A percentile compares a stretch with the other conserved stretches of the same genome.
Conservation (phyloP, 2,888 invertebrate species). For the Formica aserva region DNA sequence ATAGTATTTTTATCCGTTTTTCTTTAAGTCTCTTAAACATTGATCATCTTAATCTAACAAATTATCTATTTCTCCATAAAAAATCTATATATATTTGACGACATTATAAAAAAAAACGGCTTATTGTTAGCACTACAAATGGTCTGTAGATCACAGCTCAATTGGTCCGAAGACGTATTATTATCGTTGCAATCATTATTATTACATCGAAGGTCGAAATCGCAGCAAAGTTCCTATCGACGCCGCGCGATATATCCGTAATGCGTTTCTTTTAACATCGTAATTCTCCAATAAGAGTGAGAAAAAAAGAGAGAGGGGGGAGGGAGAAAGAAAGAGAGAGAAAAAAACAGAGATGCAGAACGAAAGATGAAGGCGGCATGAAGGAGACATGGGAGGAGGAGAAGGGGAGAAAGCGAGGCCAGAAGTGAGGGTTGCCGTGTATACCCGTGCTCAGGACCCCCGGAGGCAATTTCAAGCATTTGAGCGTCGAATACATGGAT, state of each 20-base stretch:
- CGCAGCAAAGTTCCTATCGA: constrained; percentile 41
- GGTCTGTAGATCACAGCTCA: background rate
- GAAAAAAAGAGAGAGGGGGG: background rate
- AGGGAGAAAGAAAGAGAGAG: background rate
- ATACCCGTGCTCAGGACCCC: constrained; percentile 75
- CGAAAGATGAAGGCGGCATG: constrained; percentile 45
- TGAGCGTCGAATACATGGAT: constrained; percentile 85
- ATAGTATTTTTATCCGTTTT: background rate
- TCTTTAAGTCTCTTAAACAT: constrained; percentile 3
- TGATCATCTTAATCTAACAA: background rate
- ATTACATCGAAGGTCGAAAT: constrained; percentile 33
- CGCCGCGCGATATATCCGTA: constrained; percentile 24
- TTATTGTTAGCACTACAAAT: background rate
- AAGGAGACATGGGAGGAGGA: constrained; percentile 31
- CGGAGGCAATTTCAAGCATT: constrained; percentile 85
- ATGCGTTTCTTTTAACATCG: constrained; percentile 61
- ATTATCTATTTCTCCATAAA: background rate
- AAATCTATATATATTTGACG: background rate
- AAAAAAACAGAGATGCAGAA: constrained; percentile 25
- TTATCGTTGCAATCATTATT: constrained; percentile 41
- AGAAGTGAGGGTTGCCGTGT: constrained; percentile 61
- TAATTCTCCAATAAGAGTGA: constrained; percentile 47
- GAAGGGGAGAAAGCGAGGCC: constrained; percentile 54
- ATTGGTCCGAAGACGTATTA: background rate
- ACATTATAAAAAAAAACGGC: background rate